Conservation (phyloP, 2,888 invertebrate species). For the Melieria crassipennis region DNA sequence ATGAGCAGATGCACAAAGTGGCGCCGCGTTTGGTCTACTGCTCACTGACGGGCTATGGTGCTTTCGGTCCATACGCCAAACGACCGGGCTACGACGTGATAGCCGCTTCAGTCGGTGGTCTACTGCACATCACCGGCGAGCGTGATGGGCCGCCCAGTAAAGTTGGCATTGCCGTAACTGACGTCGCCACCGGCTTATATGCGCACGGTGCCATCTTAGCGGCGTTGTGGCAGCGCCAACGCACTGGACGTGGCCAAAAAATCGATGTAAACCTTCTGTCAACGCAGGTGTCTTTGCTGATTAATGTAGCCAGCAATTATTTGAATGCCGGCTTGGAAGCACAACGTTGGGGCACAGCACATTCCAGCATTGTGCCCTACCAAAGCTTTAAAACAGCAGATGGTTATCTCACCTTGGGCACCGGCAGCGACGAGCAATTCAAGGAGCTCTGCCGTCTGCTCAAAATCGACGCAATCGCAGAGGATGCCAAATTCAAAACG, state of each 20-base stretch:
- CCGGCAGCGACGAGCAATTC: slow-evolving; percentile 87
- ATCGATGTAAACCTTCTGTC: slow-evolving; percentile 94
- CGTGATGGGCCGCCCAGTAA: slow-evolving; percentile 86
- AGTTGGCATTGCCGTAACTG: slow-evolving; percentile 92
- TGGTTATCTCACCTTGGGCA: slow-evolving; percentile 86
- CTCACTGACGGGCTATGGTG: slow-evolving; percentile 93
- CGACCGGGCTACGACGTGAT: slow-evolving; percentile 97
- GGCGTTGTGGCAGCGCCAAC: slow-evolving; percentile 80
- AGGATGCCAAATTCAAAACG: slow-evolving; percentile 73
- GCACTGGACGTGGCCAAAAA: slow-evolving; percentile 87
- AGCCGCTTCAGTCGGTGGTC: slow-evolving; percentile 91
- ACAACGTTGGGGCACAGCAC: slow-evolving; percentile 89
- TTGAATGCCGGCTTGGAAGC: slow-evolving; percentile 85
- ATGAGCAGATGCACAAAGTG: slow-evolving; percentile 73
- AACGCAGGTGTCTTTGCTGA: slow-evolving; percentile 88
- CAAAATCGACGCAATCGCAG: slow-evolving; percentile 70
- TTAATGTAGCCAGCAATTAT: slow-evolving; percentile 90
- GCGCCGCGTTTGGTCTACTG: slow-evolving; percentile 90
- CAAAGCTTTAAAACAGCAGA: slow-evolving; percentile 87
- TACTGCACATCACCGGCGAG: slow-evolving; percentile 90
- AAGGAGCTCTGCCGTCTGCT: slow-evolving; percentile 75
- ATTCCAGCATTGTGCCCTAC: slow-evolving; percentile 94
- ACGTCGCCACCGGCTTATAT: slow-evolving; percentile 93
- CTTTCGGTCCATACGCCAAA: slow-evolving; percentile 83
- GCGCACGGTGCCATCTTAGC: slow-evolving; percentile 95